Evolutionary conservation across 2,797 vertebrate species (phyloP), one percentile per base, ranked within the genome.

Genomic region (Bradypodion pumilum): DNA sequence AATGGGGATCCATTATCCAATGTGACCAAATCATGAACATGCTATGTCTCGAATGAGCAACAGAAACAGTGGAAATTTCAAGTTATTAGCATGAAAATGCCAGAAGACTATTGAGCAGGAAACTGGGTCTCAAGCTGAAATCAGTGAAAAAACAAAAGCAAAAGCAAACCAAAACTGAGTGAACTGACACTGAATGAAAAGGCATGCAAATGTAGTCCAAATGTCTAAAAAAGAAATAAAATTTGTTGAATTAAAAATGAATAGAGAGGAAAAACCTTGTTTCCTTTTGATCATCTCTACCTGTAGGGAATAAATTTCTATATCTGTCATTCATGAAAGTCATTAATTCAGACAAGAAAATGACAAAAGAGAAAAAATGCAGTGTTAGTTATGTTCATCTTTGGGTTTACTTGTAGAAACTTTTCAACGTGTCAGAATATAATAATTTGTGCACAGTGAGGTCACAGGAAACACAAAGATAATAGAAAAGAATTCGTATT

Each of bases 401-500:
- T 62, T 35, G 21, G 46, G 7, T 23, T 37, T 35, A 37, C 35
- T n/a, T 32, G 37, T n/a, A 65, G 60, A 16, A 78, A 23, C 29
- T 16, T 65, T 46, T 63, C 29, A n/a, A 19, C 46, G 16, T 35
- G 63, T 66, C 23, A 0, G 0, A 35, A 66, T 40, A 46, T 83
- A 63, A 15, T 32, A 21, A 68, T 2, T 7, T 65, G 35, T 74
- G n/a, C 75, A 29, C 1, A 59, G 15, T 77, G 82, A 84, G 35
- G 19, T 19, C 69, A 9, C 32, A 60, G 15, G 2, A 5, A 74
- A 70, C 2, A 10, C n/a, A 44, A 44, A 9, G 16, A 56, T 46
- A 78, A 80, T 3, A 74, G 59, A 65, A 83, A 79, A n/a, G n/a
- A n/a, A 81, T 35, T 32, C 81, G 1, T 78, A 76, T 74, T 74